Percentiles rank a stretch among this genome's conserved stretches.
Evolutionary conservation across 2,888 invertebrate genomes (phyloP).

Genomic region (Ornithoptera alexandrae): DNA sequence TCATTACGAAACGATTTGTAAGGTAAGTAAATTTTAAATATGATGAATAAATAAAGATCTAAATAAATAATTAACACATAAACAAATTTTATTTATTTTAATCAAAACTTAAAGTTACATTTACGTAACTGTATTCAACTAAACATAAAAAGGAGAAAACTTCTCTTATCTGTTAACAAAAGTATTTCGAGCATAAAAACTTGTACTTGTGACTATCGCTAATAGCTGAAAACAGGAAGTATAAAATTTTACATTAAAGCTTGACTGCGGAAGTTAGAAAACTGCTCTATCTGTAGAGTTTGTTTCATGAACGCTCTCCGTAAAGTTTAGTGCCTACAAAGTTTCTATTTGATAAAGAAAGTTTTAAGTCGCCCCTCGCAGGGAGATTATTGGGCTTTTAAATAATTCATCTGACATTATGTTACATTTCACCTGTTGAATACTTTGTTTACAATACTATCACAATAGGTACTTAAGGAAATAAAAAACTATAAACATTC

Average conservation of each 20-base stretch:
- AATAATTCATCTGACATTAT: slow-evolving; percentile 35
- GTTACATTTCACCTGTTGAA: slow-evolving; percentile 41
- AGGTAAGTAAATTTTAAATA: no score
- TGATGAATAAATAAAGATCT: no score
- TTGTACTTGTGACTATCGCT: slow-evolving; percentile 12
- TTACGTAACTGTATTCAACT: background rate
- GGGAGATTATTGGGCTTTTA: slow-evolving; percentile 38
- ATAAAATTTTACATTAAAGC: slow-evolving; percentile 35
- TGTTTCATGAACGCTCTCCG: slow-evolving; percentile 43
- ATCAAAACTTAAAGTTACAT: background rate
- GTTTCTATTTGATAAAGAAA: slow-evolving; percentile 55
- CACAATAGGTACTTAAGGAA: background rate
- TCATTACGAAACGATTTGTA: no score
- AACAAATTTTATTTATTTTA: no score
- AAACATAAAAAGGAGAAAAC: background rate
- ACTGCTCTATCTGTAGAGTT: slow-evolving; percentile 39
- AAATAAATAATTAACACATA: no score
- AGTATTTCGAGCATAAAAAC: slow-evolving; percentile 10
- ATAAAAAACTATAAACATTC: no score
- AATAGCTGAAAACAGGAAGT: slow-evolving; percentile 18
- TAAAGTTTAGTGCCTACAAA: slow-evolving; percentile 47
- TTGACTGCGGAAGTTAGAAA: slow-evolving; percentile 38
- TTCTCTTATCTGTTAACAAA: slow-evolving; percentile 1
- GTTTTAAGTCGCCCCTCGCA: slow-evolving; percentile 41
- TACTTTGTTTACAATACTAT: slow-evolving; percentile 30